Evolutionary conservation across 2,888 invertebrate genomes (phyloP).

Genomic region (Pemphredon lugubris): DNA sequence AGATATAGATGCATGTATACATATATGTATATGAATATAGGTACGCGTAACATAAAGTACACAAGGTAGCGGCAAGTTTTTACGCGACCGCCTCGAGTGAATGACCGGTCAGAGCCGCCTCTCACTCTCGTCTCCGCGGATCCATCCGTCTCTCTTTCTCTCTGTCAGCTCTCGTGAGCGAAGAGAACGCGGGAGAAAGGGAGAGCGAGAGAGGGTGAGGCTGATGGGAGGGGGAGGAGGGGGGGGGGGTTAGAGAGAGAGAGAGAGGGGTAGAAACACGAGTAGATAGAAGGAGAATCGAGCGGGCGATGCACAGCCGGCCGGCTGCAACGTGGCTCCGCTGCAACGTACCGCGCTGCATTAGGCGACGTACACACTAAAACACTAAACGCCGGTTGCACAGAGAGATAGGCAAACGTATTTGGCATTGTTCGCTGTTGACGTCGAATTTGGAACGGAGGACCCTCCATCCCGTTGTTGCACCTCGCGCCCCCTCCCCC

Average conservation of each 20-base stretch:
- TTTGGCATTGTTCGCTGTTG: neutral
- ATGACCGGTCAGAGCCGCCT: conserved; percentile 71
- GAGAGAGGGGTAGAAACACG: conserved; percentile 36
- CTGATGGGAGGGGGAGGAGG: conserved; percentile 42
- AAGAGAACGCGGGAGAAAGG: conserved; percentile 38
- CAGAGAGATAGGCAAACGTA: conserved; percentile 14
- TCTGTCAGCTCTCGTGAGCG: conserved; percentile 24
- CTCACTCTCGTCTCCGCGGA: conserved; percentile 66
- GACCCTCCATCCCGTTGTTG: too few relatives aligned
- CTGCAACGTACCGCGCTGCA: conserved; percentile 43
- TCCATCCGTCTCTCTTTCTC: conserved; percentile 47
- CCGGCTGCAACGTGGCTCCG: conserved; percentile 43
- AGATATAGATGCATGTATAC: neutral
- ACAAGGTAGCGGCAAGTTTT: conserved; percentile 69
- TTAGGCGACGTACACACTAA: conserved; percentile 57
- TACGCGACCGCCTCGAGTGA: conserved; percentile 64
- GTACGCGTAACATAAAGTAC: conserved; percentile 54
- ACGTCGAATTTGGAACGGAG: conserved; percentile 28
- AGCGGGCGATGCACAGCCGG: conserved; percentile 43
- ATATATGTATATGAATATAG: conserved; percentile 17
- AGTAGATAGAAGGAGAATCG: conserved; percentile 54
- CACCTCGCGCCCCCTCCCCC: neutral
- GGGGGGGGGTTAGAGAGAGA: conserved; percentile 40
- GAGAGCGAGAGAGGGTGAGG: conserved; percentile 23
- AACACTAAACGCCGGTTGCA: too few relatives aligned